phyloP scores from a whole-genome alignment of 2,113 vertebrate species.

The Tursiops truncatus region DNA sequence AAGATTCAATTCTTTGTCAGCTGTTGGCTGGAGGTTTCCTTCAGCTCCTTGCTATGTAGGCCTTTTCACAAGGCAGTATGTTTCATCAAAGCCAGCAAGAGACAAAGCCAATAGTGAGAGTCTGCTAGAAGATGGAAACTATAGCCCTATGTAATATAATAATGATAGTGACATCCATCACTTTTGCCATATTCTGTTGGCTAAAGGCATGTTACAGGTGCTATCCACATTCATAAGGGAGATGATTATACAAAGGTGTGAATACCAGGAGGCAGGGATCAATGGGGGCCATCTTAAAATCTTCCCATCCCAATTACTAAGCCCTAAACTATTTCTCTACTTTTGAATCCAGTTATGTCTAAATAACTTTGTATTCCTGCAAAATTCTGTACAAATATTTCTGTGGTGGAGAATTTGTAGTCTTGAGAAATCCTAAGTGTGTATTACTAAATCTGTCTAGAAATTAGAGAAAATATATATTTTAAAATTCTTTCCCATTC shows the following conservation, averaged over 20 bases:
- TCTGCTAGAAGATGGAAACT: neutral
- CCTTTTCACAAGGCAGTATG: neutral
- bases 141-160: neutral
- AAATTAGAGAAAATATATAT: neutral
- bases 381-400: neutral
- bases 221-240: neutral
- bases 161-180: neutral
- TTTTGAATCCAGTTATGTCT: neutral
- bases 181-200: neutral
- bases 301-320: neutral
- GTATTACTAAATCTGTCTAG: neutral
- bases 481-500: neutral
- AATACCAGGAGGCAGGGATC: neutral
- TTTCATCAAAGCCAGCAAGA: neutral
- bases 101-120: neutral
- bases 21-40: neutral
- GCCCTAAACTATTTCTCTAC: neutral
- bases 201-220: neutral
- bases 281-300: neutral
- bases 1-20: neutral
- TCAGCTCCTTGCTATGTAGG: neutral
- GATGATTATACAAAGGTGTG: too few species aligned
- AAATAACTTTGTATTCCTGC: neutral
- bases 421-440: constrained; percentile 21
- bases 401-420: neutral